Evolutionary conservation across 2,888 invertebrate genomes (phyloP).

Genomic region (Rhingia rostrata): DNA sequence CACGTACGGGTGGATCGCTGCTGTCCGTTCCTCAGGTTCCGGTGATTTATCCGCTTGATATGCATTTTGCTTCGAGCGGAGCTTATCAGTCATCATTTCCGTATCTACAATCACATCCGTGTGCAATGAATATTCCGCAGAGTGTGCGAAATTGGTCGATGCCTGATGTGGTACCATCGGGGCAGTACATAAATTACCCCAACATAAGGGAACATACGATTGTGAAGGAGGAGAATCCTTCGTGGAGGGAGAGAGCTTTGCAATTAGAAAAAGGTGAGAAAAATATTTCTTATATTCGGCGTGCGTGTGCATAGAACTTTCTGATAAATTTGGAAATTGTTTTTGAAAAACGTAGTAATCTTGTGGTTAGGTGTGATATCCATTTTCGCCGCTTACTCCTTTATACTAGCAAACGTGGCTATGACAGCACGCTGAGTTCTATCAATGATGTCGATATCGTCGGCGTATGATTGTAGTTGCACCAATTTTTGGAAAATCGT

Average conservation of each 20-base stretch:
- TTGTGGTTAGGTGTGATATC: too few species aligned
- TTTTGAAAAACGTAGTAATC: too few species aligned
- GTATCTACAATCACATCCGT: slow-evolving; percentile 69
- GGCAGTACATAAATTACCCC: slow-evolving; percentile 64
- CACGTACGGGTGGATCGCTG: slow-evolving; percentile 39
- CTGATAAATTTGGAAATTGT: neutral
- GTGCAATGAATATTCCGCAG: slow-evolving; percentile 78
- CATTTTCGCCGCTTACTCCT: too few species aligned
- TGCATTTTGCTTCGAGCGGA: slow-evolving; percentile 35
- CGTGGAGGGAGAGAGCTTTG: slow-evolving; percentile 86
- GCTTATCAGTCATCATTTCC: slow-evolving; percentile 51
- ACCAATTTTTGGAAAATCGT: too few species aligned
- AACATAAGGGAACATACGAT: slow-evolving; percentile 77
- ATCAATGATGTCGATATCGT: too few species aligned
- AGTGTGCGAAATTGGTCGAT: slow-evolving; percentile 79
- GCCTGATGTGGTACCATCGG: slow-evolving; percentile 79
- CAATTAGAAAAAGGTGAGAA: slow-evolving; percentile 86
- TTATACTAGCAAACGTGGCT: too few species aligned
- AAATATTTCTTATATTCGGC: neutral
- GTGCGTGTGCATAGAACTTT: neutral
- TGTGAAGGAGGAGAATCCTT: slow-evolving; percentile 80
- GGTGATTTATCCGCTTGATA: slow-evolving; percentile 44
- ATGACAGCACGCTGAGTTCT: too few species aligned
- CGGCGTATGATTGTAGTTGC: too few species aligned
- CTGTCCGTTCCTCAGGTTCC: slow-evolving; percentile 46